phyloP scores from a whole-genome alignment of 2,888 invertebrate genomes.

The Sphinx pinastri region DNA sequence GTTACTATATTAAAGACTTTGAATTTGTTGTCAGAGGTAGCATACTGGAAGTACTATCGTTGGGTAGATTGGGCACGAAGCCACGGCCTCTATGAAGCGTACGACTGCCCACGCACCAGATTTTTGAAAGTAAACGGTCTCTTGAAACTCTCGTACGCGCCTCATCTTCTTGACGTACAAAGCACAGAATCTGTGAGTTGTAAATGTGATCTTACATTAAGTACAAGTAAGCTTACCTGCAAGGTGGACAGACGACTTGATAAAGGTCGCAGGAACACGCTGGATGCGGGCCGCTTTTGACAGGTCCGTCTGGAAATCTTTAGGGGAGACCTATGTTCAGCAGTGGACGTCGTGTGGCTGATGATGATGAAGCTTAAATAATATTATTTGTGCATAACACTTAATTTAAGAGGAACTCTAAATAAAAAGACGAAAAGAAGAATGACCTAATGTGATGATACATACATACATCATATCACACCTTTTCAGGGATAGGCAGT shows the following conservation, averaged over 20 bases:
- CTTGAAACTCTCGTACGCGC: conserved; percentile 69
- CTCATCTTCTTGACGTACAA: conserved; percentile 68
- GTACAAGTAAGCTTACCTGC: background rate
- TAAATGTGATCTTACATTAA: background rate
- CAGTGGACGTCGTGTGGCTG: too few relatives aligned
- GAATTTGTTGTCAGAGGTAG: conserved; percentile 56
- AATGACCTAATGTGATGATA: too few relatives aligned
- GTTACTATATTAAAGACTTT: background rate
- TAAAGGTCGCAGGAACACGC: too few relatives aligned
- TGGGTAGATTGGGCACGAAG: conserved; percentile 75
- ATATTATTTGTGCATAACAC: too few relatives aligned
- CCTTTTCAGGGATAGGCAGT: too few relatives aligned
- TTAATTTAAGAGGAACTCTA: background rate
- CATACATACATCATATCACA: too few relatives aligned
- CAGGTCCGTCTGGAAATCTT: too few relatives aligned
- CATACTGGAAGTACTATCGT: conserved; percentile 70
- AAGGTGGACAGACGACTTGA: too few relatives aligned
- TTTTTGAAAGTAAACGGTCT: conserved; percentile 70
- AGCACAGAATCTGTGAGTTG: conserved; percentile 70
- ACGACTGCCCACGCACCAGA: conserved; percentile 67
- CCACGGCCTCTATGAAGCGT: conserved; percentile 70
- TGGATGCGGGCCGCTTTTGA: too few relatives aligned
- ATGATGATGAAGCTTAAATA: too few relatives aligned
- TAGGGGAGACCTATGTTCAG: too few relatives aligned
- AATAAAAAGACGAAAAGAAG: background rate